phyloP scores from a whole-genome alignment of 2,113 vertebrate species.

The Diadophis punctatus region DNA sequence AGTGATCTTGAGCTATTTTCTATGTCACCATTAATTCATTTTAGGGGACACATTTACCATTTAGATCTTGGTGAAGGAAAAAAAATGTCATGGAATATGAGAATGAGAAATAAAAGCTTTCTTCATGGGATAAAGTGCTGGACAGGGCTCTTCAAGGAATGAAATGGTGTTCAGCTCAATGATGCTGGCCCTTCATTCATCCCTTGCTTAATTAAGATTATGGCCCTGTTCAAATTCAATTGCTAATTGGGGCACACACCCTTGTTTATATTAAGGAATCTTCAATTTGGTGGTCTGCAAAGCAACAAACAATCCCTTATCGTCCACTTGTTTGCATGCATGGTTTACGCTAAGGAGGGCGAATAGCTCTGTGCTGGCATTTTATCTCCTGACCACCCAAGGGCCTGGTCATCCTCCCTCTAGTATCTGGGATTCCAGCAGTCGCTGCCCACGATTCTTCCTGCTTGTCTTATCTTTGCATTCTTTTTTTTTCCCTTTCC shows the following conservation, averaged over 20 bases:
- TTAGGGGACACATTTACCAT: neutral
- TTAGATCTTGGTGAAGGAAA: neutral
- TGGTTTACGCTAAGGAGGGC: neutral
- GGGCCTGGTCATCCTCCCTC: neutral
- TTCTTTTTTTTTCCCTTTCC: neutral
- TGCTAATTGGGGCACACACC: neutral
- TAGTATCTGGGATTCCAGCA: neutral
- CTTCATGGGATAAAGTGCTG: neutral
- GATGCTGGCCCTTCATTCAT: neutral
- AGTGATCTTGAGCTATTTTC: neutral
- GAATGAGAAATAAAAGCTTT: neutral
- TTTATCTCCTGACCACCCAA: neutral
- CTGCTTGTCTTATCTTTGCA: neutral
- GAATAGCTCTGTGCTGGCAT: too few relatives aligned
- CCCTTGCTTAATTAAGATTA: neutral
- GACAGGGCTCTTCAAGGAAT: neutral
- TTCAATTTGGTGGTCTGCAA: neutral
- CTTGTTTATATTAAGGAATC: neutral
- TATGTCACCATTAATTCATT: neutral
- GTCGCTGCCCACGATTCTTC: neutral
- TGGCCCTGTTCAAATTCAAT: neutral
- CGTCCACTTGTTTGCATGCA: neutral
- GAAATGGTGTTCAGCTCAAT: neutral
- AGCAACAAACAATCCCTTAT: neutral
- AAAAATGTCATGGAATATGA: neutral